phyloP scores from a whole-genome alignment of 2,797 vertebrate genomes.

The Hephaestus fuliginosus region DNA sequence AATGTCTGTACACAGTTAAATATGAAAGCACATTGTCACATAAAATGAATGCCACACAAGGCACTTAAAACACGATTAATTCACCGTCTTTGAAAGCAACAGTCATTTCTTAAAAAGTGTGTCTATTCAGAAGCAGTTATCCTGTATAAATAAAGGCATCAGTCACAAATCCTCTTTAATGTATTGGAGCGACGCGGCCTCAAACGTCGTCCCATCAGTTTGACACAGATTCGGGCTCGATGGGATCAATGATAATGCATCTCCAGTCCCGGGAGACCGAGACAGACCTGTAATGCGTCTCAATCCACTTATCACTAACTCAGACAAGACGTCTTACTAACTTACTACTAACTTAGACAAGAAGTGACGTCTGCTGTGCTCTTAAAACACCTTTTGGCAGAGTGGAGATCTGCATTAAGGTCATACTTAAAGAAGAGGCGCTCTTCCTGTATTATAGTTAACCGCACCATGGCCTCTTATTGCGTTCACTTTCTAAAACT shows the following conservation, averaged over 20 bases:
- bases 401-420: neutral
- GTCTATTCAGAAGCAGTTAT: neutral
- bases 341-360: constrained; percentile 53
- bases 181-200: constrained; percentile 20
- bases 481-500: neutral
- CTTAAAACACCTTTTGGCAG: constrained; percentile 24
- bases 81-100: neutral
- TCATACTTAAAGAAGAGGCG: constrained; percentile 3
- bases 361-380: constrained; percentile 21
- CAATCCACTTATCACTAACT: constrained; percentile 66
- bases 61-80: neutral
- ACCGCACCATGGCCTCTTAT: neutral
- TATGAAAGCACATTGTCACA: neutral
- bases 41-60: neutral
- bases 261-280: constrained; percentile 38
- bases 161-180: constrained; percentile 20
- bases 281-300: constrained; percentile 46
- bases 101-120: neutral
- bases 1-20: neutral
- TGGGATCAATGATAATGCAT: constrained; percentile 31
- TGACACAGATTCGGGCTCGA: constrained; percentile 26
- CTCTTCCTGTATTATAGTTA: neutral
- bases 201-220: constrained; percentile 41
- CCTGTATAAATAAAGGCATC: constrained; percentile 6
- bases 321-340: constrained; percentile 21